Conservation (phyloP, 2,888 invertebrate species). For the Ethmia dodecea region DNA sequence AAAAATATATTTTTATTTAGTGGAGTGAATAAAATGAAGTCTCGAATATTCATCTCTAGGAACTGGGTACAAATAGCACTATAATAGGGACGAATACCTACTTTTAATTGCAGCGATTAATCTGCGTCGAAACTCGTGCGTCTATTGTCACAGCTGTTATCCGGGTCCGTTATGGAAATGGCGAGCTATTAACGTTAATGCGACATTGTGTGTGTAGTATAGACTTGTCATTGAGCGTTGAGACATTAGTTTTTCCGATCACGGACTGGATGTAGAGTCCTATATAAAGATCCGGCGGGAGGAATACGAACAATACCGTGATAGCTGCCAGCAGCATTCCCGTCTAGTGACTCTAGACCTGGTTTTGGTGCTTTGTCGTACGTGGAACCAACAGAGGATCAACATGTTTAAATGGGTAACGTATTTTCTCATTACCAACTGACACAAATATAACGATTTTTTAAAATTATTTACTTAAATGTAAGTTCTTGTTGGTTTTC, state of each 20-base stretch:
- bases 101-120: constrained; percentile 37
- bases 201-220: constrained; percentile 48
- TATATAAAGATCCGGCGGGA: constrained; percentile 43
- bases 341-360: constrained; percentile 52
- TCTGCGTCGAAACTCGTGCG: constrained; percentile 29
- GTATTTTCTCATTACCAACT: too few relatives aligned
- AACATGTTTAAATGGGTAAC: constrained; percentile 63
- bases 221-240: constrained; percentile 42
- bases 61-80: too few relatives aligned
- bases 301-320: constrained; percentile 24
- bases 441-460: too few relatives aligned
- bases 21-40: too few relatives aligned
- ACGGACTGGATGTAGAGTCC: constrained; percentile 43
- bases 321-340: constrained; percentile 41
- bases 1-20: too few relatives aligned
- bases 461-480: too few relatives aligned
- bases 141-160: constrained; percentile 37
- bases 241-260: constrained; percentile 66
- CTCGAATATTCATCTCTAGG: not conserved
- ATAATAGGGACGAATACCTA: constrained; percentile 11
- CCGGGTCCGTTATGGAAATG: constrained; percentile 64
- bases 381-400: constrained; percentile 11
- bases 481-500: too few relatives aligned
- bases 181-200: constrained; percentile 63
- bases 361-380: constrained; percentile 32